phyloP scores from a whole-genome alignment of 1,140 invertebrate genomes.

The Saxidomus purpurata region DNA sequence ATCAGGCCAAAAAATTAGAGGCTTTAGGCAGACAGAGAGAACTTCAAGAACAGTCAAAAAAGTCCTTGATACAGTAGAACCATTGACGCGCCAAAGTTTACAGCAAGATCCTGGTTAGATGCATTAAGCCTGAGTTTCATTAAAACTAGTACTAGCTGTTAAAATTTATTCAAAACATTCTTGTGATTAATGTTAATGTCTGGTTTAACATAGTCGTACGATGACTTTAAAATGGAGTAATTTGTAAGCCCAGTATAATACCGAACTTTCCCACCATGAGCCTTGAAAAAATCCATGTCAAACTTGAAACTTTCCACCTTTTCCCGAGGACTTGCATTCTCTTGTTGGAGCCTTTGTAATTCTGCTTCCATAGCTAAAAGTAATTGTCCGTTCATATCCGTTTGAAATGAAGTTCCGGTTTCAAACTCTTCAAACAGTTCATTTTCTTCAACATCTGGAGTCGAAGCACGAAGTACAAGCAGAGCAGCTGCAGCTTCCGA shows the following conservation, averaged over 20 bases:
- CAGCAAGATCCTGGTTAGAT: slow-evolving; percentile 13
- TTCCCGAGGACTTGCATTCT: not conserved
- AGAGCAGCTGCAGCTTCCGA: not conserved
- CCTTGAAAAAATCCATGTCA: not conserved
- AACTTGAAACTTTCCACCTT: not conserved
- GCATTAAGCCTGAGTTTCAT: slow-evolving; percentile 32
- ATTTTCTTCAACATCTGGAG: not conserved
- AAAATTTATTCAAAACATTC: slow-evolving; percentile 13
- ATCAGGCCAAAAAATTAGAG: too few species aligned
- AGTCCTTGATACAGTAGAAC: not conserved
- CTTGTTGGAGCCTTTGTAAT: not conserved
- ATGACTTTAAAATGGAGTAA: not conserved
- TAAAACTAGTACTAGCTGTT: slow-evolving; percentile 15
- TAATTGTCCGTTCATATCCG: not conserved
- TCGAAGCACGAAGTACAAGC: slow-evolving; percentile 8
- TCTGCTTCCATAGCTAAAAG: slow-evolving; percentile 23
- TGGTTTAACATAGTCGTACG: slow-evolving; percentile 34
- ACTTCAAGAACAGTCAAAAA: not conserved
- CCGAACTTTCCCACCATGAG: slow-evolving; percentile 1
- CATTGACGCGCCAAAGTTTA: slow-evolving; percentile 20
- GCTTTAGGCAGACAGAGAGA: too few species aligned
- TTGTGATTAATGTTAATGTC: slow-evolving; percentile 28
- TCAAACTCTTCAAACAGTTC: not conserved
- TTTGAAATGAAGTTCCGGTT: not conserved
- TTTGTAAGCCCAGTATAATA: slow-evolving; percentile 26